Evolutionary conservation across 2,888 invertebrate species (phyloP).

Genomic region (Achlya flavicornis): DNA sequence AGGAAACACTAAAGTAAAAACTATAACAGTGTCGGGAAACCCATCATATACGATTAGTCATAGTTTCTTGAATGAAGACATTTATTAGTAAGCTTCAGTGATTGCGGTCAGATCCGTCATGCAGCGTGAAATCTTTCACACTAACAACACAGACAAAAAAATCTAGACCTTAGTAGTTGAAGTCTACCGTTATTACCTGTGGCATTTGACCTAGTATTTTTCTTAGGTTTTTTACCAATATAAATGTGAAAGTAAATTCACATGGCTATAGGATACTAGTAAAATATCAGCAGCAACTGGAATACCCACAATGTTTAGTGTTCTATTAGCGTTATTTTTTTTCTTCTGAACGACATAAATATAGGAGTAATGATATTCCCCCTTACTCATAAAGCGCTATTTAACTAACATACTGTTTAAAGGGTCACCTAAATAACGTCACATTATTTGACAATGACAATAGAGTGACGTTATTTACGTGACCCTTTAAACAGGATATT

Average conservation of each 20-base stretch:
- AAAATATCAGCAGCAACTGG: too few relatives aligned
- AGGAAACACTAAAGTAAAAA: not conserved
- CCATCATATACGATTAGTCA: not conserved
- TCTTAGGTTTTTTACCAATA: not conserved
- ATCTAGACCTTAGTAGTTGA: not conserved
- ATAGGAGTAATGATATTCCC: too few relatives aligned
- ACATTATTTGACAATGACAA: too few relatives aligned
- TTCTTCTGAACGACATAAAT: too few relatives aligned
- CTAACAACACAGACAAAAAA: not conserved
- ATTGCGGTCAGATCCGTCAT: slow-evolving; percentile 7
- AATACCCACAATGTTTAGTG: too few relatives aligned
- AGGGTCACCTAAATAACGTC: too few relatives aligned
- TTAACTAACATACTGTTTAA: too few relatives aligned
- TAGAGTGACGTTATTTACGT: too few relatives aligned
- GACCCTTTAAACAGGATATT: too few relatives aligned
- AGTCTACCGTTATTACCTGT: not conserved
- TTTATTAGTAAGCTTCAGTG: not conserved
- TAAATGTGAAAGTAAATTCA: not conserved
- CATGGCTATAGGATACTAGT: not conserved
- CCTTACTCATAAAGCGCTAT: too few relatives aligned
- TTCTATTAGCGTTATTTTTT: too few relatives aligned
- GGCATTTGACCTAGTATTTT: not conserved
- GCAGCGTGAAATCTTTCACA: not conserved
- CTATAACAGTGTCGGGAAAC: not conserved
- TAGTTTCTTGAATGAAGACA: slow-evolving; percentile 3